Evolutionary conservation across 2,797 vertebrate species (phyloP).

Genomic region (Coregonus suidteri): DNA sequence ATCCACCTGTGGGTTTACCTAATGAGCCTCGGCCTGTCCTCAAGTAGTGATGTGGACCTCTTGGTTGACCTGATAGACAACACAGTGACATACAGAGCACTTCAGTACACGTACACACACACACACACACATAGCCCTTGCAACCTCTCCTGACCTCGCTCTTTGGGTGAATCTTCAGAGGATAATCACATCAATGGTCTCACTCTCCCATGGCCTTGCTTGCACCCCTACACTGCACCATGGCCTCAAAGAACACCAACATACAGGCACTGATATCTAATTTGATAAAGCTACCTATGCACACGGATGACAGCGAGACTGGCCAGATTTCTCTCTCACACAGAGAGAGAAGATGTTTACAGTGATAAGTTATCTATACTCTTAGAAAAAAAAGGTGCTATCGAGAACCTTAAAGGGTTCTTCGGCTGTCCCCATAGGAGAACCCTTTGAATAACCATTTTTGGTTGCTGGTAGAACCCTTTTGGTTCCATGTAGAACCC

Average conservation of each 20-base stretch:
- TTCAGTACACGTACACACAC: not conserved
- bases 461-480: too few relatives aligned
- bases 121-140: too few relatives aligned
- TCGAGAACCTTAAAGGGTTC: too few relatives aligned
- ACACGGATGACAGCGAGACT: constrained; percentile 35
- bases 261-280: constrained; percentile 31
- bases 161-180: not conserved
- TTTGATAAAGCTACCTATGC: constrained; percentile 30
- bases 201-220: not conserved
- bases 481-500: too few relatives aligned
- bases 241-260: not conserved
- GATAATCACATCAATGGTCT: not conserved
- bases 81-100: not conserved
- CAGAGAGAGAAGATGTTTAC: constrained; percentile 4
- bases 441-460: too few relatives aligned
- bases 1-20: too few relatives aligned
- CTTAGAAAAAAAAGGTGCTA: too few relatives aligned
- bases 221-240: not conserved
- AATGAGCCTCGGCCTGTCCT: too few relatives aligned
- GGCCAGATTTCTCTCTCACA: constrained; percentile 28
- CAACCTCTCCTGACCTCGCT: not conserved
- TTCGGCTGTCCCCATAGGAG: too few relatives aligned
- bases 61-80: too few relatives aligned
- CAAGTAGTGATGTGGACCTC: too few relatives aligned
- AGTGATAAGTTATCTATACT: constrained; percentile 30